Percentiles rank a stretch among this genome's conserved stretches.
These are phyloP conservation scores for Heteractis magnifica DNA, from an alignment of 92 coral and sea anemone genomes.

Conservation along the genomic window DNA sequence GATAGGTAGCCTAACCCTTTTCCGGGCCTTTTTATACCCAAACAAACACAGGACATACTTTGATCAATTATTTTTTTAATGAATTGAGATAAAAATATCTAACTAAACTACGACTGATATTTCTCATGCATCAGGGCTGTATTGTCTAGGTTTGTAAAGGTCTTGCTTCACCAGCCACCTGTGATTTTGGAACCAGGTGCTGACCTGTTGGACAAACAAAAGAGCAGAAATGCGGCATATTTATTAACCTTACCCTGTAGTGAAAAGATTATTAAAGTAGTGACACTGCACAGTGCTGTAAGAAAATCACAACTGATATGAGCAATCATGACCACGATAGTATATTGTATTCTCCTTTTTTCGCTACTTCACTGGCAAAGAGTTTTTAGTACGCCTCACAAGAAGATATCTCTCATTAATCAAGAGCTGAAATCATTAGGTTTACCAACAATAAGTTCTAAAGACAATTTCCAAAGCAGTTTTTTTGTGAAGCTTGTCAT, in stretches of 20 bases:
- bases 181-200: conserved; percentile 48
- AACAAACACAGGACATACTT: too few relatives aligned
- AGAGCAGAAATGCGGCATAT: background rate
- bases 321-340: background rate
- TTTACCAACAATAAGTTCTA: conserved; percentile 3
- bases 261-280: background rate
- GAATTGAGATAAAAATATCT: too few relatives aligned
- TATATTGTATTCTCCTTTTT: background rate
- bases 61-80: too few relatives aligned
- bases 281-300: background rate
- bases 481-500: background rate
- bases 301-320: background rate
- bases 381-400: background rate
- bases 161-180: conserved; percentile 42
- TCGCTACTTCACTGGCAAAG: background rate
- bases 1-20: too few relatives aligned
- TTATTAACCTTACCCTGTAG: background rate
- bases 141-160: conserved; percentile 17
- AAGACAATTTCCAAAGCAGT: conserved; percentile 1
- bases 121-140: too few relatives aligned
- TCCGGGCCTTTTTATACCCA: too few relatives aligned
- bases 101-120: too few relatives aligned
- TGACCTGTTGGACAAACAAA: conserved; percentile 31
- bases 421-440: background rate
- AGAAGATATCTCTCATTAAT: background rate